Evolutionary conservation across 2,797 vertebrate genomes (phyloP).

Genomic region (Alfaro cultratus): DNA sequence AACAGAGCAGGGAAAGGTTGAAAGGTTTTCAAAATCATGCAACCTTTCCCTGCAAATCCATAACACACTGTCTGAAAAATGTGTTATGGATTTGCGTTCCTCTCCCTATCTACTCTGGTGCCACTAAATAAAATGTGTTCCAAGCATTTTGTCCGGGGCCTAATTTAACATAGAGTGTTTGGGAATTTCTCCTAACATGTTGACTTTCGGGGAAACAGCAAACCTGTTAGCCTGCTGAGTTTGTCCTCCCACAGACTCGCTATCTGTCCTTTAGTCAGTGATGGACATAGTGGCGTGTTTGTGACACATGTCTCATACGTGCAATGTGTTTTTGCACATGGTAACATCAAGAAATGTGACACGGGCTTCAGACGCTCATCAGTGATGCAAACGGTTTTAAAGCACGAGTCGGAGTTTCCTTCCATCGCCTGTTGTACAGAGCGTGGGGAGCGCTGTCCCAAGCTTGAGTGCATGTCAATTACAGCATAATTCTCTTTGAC

Average conservation of each 20-base stretch:
- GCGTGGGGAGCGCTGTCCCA: conserved; percentile 57
- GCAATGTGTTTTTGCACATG: not conserved
- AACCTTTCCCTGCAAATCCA: too few relatives aligned
- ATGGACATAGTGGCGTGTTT: not conserved
- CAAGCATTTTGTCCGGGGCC: too few relatives aligned
- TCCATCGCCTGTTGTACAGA: conserved; percentile 29
- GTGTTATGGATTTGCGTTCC: not conserved
- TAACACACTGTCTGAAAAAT: not conserved
- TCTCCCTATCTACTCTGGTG: not conserved
- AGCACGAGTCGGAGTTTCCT: not conserved
- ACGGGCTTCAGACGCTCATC: not conserved
- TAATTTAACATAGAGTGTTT: too few relatives aligned
- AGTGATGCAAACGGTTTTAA: not conserved
- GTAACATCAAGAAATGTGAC: not conserved
- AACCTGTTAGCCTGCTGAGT: too few relatives aligned
- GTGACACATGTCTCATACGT: not conserved
- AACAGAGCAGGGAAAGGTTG: not conserved
- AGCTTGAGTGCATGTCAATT: conserved; percentile 71
- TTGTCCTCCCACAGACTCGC: too few relatives aligned
- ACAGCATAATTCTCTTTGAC: conserved; percentile 63
- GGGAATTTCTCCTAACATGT: too few relatives aligned
- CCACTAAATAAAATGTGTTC: too few relatives aligned
- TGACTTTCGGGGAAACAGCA: too few relatives aligned
- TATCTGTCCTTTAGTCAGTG: too few relatives aligned
- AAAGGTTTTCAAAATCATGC: not conserved